Evolutionary conservation across 2,797 vertebrate genomes (phyloP), one percentile per base, ranked within the genome.

Genomic region (Anas bahamensis): DNA sequence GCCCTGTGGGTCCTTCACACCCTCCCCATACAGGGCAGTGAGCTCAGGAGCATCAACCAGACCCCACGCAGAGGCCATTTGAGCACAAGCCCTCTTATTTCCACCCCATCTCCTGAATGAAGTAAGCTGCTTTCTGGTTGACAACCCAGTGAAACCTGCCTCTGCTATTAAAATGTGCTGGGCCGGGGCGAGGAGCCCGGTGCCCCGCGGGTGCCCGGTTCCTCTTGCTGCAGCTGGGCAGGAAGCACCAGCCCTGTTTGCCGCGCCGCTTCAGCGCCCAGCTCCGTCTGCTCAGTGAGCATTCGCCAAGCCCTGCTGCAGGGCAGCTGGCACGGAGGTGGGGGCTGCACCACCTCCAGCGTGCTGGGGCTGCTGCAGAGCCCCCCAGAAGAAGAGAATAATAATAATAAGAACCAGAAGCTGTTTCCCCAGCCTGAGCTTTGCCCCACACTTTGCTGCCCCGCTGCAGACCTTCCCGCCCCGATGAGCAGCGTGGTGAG

Each of bases 181-280:
- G 39, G 26, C 24, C 9, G 50, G 24, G 50, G 50, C 15, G 15
- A 28, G 60, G 55, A 76, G 35, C 50, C 56, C 60, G 24, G 75
- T 69, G 73, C 84, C 77, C 56, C 69, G 4, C 2, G 39, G 64
- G 71, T 78, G 52, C 71, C 83, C 71, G 3, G 91, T 97, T 97
- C 96, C 97, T 96, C 96, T 93, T 93, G 83, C 75, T 55, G 94
- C 97, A 97, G 96, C 89, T 97, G 96, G 74, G 79, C 96, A 96
- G 96, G 96, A 97, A 97, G 85, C 44, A 22, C 72, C 82, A 88
- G 75, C 92, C 83, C 95, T 95, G 95, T 95, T 96, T 94, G 92
- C 48, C 0, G 65, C 56, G 8, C 31, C 7, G 86, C 96, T 95
- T 88, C 90, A 90, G 82, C 1, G 63, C 95, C 46, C 46, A 24